Percentiles rank a stretch among this genome's conserved stretches.
phyloP scores from a whole-genome alignment of 2,888 invertebrate genomes.

The Noctua janthina region DNA sequence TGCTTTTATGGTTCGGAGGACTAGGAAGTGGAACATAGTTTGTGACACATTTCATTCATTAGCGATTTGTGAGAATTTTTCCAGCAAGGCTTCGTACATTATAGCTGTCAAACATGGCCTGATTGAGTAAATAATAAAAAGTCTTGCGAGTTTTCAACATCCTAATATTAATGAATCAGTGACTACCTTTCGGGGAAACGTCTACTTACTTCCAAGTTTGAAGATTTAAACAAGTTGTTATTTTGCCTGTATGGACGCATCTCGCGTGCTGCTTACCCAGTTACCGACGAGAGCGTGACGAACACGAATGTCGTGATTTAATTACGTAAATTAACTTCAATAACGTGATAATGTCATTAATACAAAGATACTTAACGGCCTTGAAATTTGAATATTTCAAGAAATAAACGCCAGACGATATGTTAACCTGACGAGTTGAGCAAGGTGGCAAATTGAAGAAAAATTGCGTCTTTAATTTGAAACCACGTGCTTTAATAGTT shows the following conservation, averaged over 20 bases:
- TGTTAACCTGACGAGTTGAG: constrained; percentile 7
- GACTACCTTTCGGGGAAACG: background rate
- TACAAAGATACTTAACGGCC: constrained; percentile 22
- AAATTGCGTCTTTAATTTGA: background rate
- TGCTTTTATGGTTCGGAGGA: background rate
- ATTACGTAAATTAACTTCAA: constrained; percentile 30
- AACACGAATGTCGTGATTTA: constrained; percentile 39
- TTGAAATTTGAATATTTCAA: constrained; percentile 25
- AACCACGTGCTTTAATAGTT: background rate
- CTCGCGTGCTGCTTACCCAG: constrained; percentile 40
- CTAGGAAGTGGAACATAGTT: background rate
- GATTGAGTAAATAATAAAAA: constrained; percentile 4
- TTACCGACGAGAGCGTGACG: constrained; percentile 53
- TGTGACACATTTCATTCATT: background rate
- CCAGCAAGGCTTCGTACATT: background rate
- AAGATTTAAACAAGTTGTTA: constrained; percentile 12
- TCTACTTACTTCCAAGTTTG: constrained; percentile 4
- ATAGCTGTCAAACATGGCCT: background rate
- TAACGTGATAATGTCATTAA: constrained; percentile 4
- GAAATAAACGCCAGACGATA: constrained; percentile 11
- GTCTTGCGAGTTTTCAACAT: background rate
- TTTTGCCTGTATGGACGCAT: constrained; percentile 5
- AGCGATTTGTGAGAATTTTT: background rate
- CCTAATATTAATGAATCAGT: background rate
- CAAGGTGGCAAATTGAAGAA: constrained; percentile 7